Evolutionary conservation across 2,113 vertebrate genomes (phyloP), one percentile per base, ranked within the genome.

Genomic region (Pluvialis apricaria): DNA sequence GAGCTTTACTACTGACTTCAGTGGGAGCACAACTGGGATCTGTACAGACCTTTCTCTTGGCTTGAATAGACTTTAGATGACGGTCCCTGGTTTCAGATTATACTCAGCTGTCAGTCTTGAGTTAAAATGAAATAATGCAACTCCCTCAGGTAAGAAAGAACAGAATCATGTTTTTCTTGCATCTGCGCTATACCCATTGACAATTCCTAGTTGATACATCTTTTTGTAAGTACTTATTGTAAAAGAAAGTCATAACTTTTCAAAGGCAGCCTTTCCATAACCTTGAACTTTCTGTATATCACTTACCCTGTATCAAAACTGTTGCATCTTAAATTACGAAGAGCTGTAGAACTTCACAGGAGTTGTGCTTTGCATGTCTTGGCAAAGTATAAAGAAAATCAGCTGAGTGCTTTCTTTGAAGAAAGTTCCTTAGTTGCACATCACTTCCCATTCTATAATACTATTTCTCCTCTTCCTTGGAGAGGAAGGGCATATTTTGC

Each of bases 51-150:
- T 96, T 97, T 97, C 47, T 13, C 2, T 71, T 71, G 64, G 21
- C 40, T 86, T 88, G 45, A 86, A 51, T 15, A 80, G 20, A 77
- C 20, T 75, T 76, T 24, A 81, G 38, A 83, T 71, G n/a, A 66
- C 60, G 20, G 29, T 51, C 38, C 51, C 26, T 94, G 82, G 73
- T 91, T 92, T 96, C 95, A 93, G 60, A 62, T 83, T 95, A 93
- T 75, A 95, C 71, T 86, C 77, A 94, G 77, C 61, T 94, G 86
- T 96, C 97, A 95, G 92, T 96, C 90, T 95, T 86, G 72, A 97
- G 73, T 96, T 92, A 89, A 96, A 92, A 96, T 88, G 92, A 96
- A 97, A 92, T 97, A 93, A 45, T 2, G 0, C 1, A 4, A 42
- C 25, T 60, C 60, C n/a, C 52, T 88, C 55, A 81, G 68, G 61